Conservation (phyloP, 2,797 vertebrate genomes). For the Todus mexicanus region DNA sequence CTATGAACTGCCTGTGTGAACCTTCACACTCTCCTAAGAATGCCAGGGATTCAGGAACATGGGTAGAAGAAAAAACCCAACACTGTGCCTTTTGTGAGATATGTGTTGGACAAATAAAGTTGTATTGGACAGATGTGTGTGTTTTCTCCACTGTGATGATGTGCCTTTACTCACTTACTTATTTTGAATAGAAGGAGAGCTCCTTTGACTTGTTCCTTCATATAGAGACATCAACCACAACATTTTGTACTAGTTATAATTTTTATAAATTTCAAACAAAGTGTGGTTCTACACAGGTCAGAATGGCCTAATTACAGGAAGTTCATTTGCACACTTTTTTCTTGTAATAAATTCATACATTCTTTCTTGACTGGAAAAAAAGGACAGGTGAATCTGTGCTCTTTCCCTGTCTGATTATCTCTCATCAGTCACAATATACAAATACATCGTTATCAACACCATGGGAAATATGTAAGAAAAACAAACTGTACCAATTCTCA, state of each 20-base stretch:
- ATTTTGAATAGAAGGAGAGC: neutral
- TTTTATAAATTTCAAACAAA: constrained; percentile 73
- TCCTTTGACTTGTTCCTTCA: neutral
- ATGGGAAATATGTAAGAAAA: constrained; percentile 60
- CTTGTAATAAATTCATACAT: constrained; percentile 69
- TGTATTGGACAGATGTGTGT: neutral
- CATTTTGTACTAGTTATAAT: constrained; percentile 56
- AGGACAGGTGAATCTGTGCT: constrained; percentile 47
- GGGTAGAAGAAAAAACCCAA: neutral
- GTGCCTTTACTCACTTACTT: neutral
- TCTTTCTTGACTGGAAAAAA: constrained; percentile 50
- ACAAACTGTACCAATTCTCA: constrained; percentile 60
- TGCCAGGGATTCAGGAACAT: neutral
- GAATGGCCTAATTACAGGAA: constrained; percentile 67
- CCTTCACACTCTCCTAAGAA: neutral
- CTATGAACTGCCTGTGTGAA: neutral
- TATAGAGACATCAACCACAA: constrained; percentile 13
- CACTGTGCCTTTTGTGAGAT: neutral
- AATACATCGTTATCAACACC: constrained; percentile 66
- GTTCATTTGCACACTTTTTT: constrained; percentile 50
- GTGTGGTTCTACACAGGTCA: constrained; percentile 56
- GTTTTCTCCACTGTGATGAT: neutral
- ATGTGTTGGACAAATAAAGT: neutral
- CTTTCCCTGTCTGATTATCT: constrained; percentile 59
- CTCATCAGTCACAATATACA: constrained; percentile 64